phyloP scores from a whole-genome alignment of 2,797 vertebrate species.

The Sebastes iracundus region DNA sequence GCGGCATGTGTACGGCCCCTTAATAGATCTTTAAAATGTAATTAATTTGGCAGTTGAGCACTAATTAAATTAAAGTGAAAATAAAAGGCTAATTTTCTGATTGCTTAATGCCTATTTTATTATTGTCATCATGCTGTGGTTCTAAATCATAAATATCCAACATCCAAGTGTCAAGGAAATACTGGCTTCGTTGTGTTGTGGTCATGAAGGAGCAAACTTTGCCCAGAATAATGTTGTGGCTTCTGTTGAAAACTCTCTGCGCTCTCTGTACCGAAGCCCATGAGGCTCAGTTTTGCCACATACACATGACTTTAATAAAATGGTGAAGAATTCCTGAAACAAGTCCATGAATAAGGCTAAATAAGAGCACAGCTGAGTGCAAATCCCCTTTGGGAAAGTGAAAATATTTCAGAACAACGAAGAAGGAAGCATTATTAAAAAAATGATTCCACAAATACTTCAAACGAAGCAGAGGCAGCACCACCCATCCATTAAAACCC shows the following conservation, averaged over 20 bases:
- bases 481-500: conserved; percentile 30
- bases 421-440: neutral
- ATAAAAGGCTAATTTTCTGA: neutral
- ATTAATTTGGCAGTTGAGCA: neutral
- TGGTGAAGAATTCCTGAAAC: neutral
- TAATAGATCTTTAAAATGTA: neutral
- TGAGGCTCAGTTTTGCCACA: neutral
- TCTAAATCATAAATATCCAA: neutral
- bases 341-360: neutral
- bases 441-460: conserved; percentile 18
- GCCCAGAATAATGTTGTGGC: neutral
- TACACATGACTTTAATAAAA: neutral
- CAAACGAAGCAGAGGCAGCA: conserved; percentile 1
- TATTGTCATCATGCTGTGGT: neutral
- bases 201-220: neutral
- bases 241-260: conserved; percentile 1
- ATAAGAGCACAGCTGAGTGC: neutral
- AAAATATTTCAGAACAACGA: neutral
- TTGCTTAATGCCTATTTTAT: neutral
- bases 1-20: too few relatives aligned
- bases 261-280: neutral
- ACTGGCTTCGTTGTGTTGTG: neutral
- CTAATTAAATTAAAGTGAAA: neutral
- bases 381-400: neutral
- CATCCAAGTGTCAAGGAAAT: neutral